A percentile compares a stretch with the other conserved stretches of the same genome.
Conservation (phyloP, 2,113 vertebrate genomes). For the Sylvietta virens region DNA sequence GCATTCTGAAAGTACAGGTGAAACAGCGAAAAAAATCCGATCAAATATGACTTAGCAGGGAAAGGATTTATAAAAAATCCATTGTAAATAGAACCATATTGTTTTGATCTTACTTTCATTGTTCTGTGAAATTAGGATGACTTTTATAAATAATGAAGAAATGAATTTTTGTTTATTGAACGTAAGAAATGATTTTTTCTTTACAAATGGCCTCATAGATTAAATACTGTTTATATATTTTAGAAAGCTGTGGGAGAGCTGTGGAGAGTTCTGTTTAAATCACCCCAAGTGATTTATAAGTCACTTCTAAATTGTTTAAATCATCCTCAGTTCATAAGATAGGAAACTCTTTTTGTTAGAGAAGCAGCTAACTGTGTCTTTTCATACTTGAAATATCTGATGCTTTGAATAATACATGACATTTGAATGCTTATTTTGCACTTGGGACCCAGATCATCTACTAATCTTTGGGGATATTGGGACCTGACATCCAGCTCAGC, state of each 20-base stretch:
- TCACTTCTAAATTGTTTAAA: conserved; percentile 23
- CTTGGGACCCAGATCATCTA: not conserved
- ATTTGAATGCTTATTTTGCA: not conserved
- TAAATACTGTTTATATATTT: not conserved
- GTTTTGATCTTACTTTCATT: not conserved
- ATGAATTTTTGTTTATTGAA: not conserved
- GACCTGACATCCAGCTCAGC: not conserved
- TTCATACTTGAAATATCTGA: not conserved
- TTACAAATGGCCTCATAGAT: not conserved
- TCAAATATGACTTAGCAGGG: not conserved
- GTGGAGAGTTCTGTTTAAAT: not conserved
- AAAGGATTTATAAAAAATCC: conserved; percentile 26
- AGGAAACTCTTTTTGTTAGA: not conserved
- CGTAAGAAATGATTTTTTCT: not conserved
- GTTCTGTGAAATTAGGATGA: not conserved
- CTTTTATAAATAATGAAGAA: not conserved
- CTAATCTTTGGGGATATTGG: not conserved
- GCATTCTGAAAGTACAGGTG: not conserved
- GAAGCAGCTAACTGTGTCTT: not conserved
- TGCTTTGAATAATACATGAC: not conserved
- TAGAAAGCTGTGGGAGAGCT: not conserved
- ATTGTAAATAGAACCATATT: not conserved
- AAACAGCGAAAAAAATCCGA: conserved; percentile 15
- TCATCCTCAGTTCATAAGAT: not conserved
- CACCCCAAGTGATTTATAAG: not conserved